Base-by-base conservation (phyloP, 2,113 vertebrate genomes). In the Crotalus helleri region DNA sequence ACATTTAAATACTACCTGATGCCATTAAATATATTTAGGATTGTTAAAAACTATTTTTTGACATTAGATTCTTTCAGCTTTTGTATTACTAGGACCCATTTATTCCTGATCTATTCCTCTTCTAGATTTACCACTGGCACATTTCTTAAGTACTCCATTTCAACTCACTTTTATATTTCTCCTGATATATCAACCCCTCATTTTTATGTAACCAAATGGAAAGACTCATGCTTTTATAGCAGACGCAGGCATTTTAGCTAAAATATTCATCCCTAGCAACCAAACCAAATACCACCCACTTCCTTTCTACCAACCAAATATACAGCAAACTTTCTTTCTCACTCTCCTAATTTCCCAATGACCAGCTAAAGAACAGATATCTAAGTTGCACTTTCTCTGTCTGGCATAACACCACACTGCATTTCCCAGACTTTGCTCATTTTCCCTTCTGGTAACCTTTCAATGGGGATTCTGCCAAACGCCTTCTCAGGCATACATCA, bases 161-260 rank as follows among this genome's bases (percentile, higher is more conserved):
- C 74, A 33, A 81, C 46, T 81, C 17, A 39, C 74, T 7, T 39
- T 81, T 81, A 10, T 81, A 81, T 81, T 81, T 81, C 74, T 81
- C 33, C 17, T 44, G 74, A 81, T 3, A 81, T 81, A 81, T 81
- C 74, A 81, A 33, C 39, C 7, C 33, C 33, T 44, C 33, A 44
- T 81, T 81, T 81, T 44, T 44, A 44, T 81, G 33, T 81, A 81
- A 33, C 69, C 33, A 81, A 39, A 81, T 81, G 3, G 74, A 33
- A 33, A 81, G 33, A 81, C 44, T 19, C 33, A 44, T 44, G 17
- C 17, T 81, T 81, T 44, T 81, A 81, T 7, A 81, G 33, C 3
- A 21, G 17, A 81, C 0, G 0, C 0, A 0, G 33, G 33, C 33
- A 9, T 17, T 81, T 81, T 21, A 81, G 74, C 17, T 9, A 44